Conservation (phyloP, 2,113 vertebrate species). For the Hippocampus barbouri region DNA sequence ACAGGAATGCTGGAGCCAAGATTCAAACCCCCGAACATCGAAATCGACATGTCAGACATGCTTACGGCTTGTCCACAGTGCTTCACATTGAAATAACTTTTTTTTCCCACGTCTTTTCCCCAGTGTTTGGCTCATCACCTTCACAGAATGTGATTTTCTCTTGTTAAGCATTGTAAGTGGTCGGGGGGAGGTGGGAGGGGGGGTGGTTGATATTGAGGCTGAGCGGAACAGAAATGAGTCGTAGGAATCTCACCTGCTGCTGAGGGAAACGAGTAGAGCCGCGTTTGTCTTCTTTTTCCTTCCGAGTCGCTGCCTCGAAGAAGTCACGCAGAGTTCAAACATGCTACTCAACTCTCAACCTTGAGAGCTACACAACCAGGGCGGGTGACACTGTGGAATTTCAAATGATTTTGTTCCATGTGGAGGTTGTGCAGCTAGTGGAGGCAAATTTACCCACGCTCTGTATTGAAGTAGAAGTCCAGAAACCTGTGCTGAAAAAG, state of each 20-base stretch:
- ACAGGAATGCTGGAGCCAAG: neutral
- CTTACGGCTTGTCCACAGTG: neutral
- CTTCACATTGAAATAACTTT: neutral
- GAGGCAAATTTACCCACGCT: neutral
- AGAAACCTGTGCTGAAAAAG: neutral
- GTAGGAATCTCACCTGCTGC: constrained; percentile 15
- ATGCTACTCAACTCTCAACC: constrained; percentile 38
- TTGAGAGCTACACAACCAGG: constrained; percentile 1
- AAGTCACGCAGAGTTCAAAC: constrained; percentile 37
- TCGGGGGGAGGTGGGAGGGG: constrained; percentile 13
- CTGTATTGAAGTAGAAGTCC: neutral
- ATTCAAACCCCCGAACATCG: neutral
- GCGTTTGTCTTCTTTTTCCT: constrained; percentile 16
- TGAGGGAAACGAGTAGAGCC: neutral
- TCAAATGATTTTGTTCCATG: constrained; percentile 49
- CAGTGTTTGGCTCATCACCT: constrained; percentile 31
- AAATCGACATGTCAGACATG: neutral
- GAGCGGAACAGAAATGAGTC: constrained; percentile 15
- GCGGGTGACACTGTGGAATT: constrained; percentile 55
- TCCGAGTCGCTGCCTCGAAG: constrained; percentile 3
- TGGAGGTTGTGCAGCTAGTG: constrained; percentile 25
- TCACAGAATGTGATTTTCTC: constrained; percentile 39
- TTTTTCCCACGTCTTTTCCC: neutral
- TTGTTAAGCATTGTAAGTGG: constrained; percentile 3
- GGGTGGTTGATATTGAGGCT: constrained; percentile 34